phyloP scores from a whole-genome alignment of 1,140 invertebrate species.

The Philopotamus ludificatus region DNA sequence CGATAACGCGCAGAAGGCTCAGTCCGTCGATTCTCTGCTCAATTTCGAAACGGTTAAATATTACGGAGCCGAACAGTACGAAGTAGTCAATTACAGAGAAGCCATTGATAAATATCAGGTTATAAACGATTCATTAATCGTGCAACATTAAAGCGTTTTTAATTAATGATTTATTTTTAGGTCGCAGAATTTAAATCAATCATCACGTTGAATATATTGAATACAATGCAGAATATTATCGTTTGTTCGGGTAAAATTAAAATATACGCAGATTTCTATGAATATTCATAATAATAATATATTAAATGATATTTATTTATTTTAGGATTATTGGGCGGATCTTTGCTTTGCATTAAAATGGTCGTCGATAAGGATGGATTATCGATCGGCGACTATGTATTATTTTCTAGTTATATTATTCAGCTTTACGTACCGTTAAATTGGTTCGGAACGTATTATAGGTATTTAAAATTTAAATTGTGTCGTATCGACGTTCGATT shows the following conservation, averaged over 20 bases:
- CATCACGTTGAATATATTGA: slow-evolving; percentile 84
- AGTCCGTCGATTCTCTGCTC: slow-evolving; percentile 92
- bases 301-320: slow-evolving; percentile 6
- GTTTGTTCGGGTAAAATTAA: slow-evolving; percentile 63
- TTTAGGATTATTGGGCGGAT: slow-evolving; percentile 78
- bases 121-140: neutral
- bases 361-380: slow-evolving; percentile 67
- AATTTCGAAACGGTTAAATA: slow-evolving; percentile 99
- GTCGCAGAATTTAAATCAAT: slow-evolving; percentile 84
- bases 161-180: slow-evolving; percentile 52
- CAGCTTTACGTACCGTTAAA: slow-evolving; percentile 96
- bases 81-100: slow-evolving; percentile 79
- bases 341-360: slow-evolving; percentile 83
- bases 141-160: neutral
- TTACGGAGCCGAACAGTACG: slow-evolving; percentile 90
- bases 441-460: slow-evolving; percentile 98
- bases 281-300: neutral
- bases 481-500: too few species aligned
- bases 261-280: neutral
- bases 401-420: slow-evolving; percentile 93
- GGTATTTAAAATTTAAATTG: slow-evolving; percentile 60
- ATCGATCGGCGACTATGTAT: slow-evolving; percentile 91
- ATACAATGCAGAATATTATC: slow-evolving; percentile 86
- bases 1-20: slow-evolving; percentile 88
- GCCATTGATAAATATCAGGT: slow-evolving; percentile 83